Conservation (phyloP, 2,797 vertebrate genomes). For the Botia kubotai region DNA sequence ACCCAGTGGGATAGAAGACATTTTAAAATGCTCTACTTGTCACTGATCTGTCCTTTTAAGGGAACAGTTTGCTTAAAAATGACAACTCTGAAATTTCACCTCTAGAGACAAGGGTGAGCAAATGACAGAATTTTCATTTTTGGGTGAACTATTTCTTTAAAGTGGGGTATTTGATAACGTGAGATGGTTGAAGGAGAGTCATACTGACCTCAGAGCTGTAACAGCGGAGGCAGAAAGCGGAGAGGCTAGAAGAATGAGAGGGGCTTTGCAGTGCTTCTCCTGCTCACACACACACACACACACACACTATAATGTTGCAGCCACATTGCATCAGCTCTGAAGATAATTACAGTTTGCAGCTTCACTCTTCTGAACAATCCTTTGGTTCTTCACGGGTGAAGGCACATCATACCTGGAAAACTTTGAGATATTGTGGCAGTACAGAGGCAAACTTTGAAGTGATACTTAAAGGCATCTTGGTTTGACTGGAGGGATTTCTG, state of each 20-base stretch:
- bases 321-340: constrained; percentile 39
- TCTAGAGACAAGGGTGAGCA: background rate
- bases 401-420: constrained; percentile 83
- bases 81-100: background rate
- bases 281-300: constrained; percentile 61
- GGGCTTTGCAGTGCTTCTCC: constrained; percentile 85
- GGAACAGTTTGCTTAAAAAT: background rate
- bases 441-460: constrained; percentile 86
- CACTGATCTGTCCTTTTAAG: background rate
- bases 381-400: background rate
- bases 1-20: background rate
- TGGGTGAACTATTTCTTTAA: background rate
- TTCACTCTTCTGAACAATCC: background rate
- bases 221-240: constrained; percentile 85
- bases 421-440: constrained; percentile 87
- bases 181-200: constrained; percentile 4
- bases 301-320: constrained; percentile 23
- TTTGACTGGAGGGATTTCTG: constrained; percentile 83
- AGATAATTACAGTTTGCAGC: background rate
- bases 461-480: constrained; percentile 82
- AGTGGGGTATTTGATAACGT: background rate
- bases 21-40: constrained; percentile 15
- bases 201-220: constrained; percentile 87
- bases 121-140: constrained; percentile 25
- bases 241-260: constrained; percentile 89